A percentile compares a stretch with the other conserved stretches of the same genome.
phyloP scores from a whole-genome alignment of 1,140 invertebrate genomes.

The Drosophila watanabei region DNA sequence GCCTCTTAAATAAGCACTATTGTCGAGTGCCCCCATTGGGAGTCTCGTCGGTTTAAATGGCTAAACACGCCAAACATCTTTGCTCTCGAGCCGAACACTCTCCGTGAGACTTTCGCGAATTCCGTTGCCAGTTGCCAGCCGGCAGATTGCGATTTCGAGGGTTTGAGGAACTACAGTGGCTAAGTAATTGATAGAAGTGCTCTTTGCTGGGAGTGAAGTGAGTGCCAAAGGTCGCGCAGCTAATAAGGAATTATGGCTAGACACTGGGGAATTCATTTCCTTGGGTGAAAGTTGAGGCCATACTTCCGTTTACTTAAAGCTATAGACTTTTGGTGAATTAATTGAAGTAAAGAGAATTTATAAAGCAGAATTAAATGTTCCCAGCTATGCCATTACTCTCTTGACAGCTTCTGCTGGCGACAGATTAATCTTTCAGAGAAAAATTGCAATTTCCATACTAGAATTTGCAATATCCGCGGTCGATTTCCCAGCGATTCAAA shows the following conservation, averaged over 20 bases:
- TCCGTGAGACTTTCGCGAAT: slow-evolving; percentile 3
- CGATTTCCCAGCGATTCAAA: not conserved
- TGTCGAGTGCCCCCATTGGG: slow-evolving; percentile 32
- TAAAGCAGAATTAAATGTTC: not conserved
- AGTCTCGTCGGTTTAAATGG: slow-evolving; percentile 47
- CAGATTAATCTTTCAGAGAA: not conserved
- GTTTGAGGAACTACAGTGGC: slow-evolving; percentile 34
- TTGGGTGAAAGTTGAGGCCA: not conserved
- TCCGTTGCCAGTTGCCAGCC: slow-evolving; percentile 27
- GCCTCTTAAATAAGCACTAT: slow-evolving; percentile 33
- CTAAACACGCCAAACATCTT: slow-evolving; percentile 40
- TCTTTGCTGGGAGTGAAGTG: slow-evolving; percentile 13
- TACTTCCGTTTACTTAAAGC: not conserved
- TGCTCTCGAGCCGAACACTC: slow-evolving; percentile 13
- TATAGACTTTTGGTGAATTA: not conserved
- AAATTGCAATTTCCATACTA: not conserved
- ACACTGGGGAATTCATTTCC: slow-evolving; percentile 4
- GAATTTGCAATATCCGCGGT: not conserved
- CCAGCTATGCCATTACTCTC: no score
- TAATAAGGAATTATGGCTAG: slow-evolving; percentile 31
- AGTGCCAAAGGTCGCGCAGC: slow-evolving; percentile 19
- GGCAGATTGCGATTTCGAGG: slow-evolving; percentile 18
- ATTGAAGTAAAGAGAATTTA: not conserved
- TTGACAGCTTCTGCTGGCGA: not conserved
- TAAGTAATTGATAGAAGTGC: slow-evolving; percentile 38